Evolutionary conservation across 2,113 vertebrate species (phyloP), one percentile per base, ranked within the genome.

Genomic region (Cebidichthys violaceus): DNA sequence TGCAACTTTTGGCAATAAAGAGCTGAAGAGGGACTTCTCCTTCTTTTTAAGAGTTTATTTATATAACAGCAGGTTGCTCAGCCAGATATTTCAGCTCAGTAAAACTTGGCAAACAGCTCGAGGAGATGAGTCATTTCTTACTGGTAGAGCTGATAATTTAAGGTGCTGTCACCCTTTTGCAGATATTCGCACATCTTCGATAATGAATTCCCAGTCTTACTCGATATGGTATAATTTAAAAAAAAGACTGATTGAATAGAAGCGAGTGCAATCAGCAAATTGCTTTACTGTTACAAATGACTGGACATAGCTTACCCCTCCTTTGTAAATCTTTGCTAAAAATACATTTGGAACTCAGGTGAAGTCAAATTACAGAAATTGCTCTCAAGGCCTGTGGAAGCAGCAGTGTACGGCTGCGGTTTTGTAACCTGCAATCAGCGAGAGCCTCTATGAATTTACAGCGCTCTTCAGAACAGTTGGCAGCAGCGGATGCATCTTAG

Each of bases 1-100:
- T 79, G 82, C 77, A 89, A 91, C 79, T 87, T 90, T 81, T 83
- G 73, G 66, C 84, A 72, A 91, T 86, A 89, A 88, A 81, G 82
- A 79, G 78, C 60, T 66, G 64, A 81, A 87, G 74, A 82, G 62
- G 50, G 39, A 76, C 33, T 79, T 29, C 35, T 81, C 47, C 45
- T 13, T 72, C 76, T 87, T 83, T 60, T 66, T 22, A 72, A 60
- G 15, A 22, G 14, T 75, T 78, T 84, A 84, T 90, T 86, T 86
- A 79, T 89, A 55, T 69, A 74, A 59, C 43, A 68, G 70, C 57
- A 60, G 76, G 77, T 86, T 85, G 75, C 79, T 5, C 62, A 75
- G 82, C 35, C 39, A 75, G 57, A 84, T 71, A 75, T 79, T 88
- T 88, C 81, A 76, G 72, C 39, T 69, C 9, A 20, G 60, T 50